A percentile compares a stretch with the other conserved stretches of the same genome.
Evolutionary conservation across 2,888 invertebrate species (phyloP).

Genomic region (Agrochola lychnidis): DNA sequence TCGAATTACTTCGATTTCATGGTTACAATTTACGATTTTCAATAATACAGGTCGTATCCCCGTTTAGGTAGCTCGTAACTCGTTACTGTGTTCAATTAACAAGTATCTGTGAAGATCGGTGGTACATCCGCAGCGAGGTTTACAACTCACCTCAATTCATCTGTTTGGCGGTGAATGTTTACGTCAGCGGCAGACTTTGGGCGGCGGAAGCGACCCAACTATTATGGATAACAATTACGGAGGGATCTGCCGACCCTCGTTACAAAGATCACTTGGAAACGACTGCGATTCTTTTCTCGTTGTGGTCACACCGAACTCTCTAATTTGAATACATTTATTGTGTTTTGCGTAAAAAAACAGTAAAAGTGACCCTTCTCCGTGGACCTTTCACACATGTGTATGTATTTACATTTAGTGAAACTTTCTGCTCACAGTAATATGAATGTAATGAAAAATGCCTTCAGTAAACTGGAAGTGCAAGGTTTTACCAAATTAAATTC

Average conservation of each 20-base stretch:
- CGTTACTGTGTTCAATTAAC: conserved; percentile 71
- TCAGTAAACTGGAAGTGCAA: conserved; percentile 11
- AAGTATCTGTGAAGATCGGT: conserved; percentile 70
- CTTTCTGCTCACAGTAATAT: conserved; percentile 42
- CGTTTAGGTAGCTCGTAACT: conserved; percentile 62
- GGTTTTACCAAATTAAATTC: conserved; percentile 27
- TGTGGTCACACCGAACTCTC: conserved; percentile 68
- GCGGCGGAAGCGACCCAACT: conserved; percentile 64
- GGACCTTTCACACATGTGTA: conserved; percentile 40
- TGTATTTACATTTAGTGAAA: conserved; percentile 57
- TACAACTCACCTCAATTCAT: conserved; percentile 67
- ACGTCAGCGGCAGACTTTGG: conserved; percentile 69
- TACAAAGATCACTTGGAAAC: conserved; percentile 72
- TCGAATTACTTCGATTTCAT: conserved; percentile 70
- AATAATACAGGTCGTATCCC: conserved; percentile 68
- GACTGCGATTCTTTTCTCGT: conserved; percentile 72
- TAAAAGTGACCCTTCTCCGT: conserved; percentile 64
- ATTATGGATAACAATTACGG: conserved; percentile 75
- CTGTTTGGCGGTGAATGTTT: conserved; percentile 67
- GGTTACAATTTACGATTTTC: conserved; percentile 74
- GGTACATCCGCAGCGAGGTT: conserved; percentile 57
- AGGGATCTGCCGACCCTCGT: conserved; percentile 72
- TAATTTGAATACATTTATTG: conserved; percentile 69
- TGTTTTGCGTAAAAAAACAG: conserved; percentile 66
- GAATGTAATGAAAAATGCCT: conserved; percentile 54